phyloP scores from a whole-genome alignment of 2,797 vertebrate genomes.

The Sebastes cheni region DNA sequence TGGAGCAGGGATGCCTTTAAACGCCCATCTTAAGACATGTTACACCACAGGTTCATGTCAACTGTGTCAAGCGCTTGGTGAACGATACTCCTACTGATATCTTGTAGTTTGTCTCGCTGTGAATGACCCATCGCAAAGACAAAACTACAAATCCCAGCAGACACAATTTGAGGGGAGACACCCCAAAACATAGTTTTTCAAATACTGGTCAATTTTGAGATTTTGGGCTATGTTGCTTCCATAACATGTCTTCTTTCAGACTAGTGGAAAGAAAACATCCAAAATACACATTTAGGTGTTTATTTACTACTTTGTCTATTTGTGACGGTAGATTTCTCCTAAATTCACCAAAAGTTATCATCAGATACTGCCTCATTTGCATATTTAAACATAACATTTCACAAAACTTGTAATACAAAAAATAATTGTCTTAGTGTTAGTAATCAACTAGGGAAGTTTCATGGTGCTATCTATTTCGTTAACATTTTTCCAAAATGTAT shows the following conservation, averaged over 20 bases:
- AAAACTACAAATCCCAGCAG: background rate
- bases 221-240: background rate
- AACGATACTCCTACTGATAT: conserved; percentile 36
- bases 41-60: conserved; percentile 65
- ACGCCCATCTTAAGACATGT: conserved; percentile 53
- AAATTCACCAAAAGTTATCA: too few species aligned
- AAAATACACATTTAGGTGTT: background rate
- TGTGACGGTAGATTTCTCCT: background rate
- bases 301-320: background rate
- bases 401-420: too few species aligned
- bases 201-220: background rate
- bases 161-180: background rate
- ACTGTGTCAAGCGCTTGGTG: conserved; percentile 43
- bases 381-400: too few species aligned
- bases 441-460: too few species aligned
- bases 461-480: too few species aligned
- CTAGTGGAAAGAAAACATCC: background rate
- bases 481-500: too few species aligned
- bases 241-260: background rate
- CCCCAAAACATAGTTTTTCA: background rate
- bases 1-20: conserved; percentile 61
- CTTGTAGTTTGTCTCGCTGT: background rate
- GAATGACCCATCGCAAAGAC: background rate
- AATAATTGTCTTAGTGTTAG: too few species aligned
- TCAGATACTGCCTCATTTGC: too few species aligned